Base-by-base conservation (phyloP, 2,888 invertebrate species). In the Lepas anatifera region DNA sequence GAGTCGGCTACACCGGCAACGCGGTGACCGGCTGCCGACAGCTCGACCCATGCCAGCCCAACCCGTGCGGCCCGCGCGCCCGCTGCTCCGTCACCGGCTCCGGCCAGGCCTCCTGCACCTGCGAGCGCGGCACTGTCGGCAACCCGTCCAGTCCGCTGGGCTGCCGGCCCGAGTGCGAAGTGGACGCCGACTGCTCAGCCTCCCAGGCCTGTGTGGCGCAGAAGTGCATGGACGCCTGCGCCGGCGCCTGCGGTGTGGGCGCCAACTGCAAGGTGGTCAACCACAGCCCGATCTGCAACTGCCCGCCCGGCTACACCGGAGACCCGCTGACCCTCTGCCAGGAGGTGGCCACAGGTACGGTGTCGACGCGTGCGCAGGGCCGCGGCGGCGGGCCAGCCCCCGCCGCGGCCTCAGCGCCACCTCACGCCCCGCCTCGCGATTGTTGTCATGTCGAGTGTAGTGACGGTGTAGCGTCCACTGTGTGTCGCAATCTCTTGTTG, bases 361-460 rank as follows among this genome's bases (percentile, higher is more conserved):
- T n/a, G n/a, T n/a, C n/a, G n/a, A n/a, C n/a, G n/a, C n/a, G n/a
- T n/a, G n/a, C n/a, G n/a, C n/a, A n/a, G n/a, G n/a, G n/a, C n/a
- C n/a, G n/a, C n/a, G 84, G 87, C 81, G 88, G 88, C 81, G 91
- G 90, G 78, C 83, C 84, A 74, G 89, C 92, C 80, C 90, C 85
- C 8, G 92, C 91, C 77, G 80, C 86, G 1, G 83, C 85, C 18
- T 22, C 68, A 35, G 16, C 27, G 35, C 71, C 73, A 0, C 94
- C 93, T 77, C 92, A 92, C 68, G 82, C 84, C 70, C 87, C 90
- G 77, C 91, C 93, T n/a, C 81, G 88, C 71, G 94, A 93, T 64
- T 35, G n/a, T 22, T 64, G n/a, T 25, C 48, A 18, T n/a, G 48
- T 22, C 25, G 25, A 22, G 22, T 50, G 48, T 50, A 4, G n/a